Evolutionary conservation across 2,888 invertebrate species (phyloP).

Genomic region (Eupsilia transversa): DNA sequence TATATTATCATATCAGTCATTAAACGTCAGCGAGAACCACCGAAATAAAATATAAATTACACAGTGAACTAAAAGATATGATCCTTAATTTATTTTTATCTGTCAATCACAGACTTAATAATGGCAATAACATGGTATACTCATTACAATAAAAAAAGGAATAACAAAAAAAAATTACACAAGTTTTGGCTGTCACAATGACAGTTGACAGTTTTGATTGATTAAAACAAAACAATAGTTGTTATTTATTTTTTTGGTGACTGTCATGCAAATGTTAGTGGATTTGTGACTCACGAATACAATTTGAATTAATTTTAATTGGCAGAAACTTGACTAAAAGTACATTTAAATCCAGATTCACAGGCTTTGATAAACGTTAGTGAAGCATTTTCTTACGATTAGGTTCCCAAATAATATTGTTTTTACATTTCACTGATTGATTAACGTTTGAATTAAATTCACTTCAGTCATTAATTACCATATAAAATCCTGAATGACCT

Average conservation of each 20-base stretch:
- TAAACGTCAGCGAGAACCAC: slow-evolving; percentile 28
- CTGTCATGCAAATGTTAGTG: slow-evolving; percentile 15
- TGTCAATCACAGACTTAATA: slow-evolving; percentile 25
- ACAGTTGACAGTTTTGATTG: slow-evolving; percentile 53
- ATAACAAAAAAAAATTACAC: slow-evolving; percentile 13
- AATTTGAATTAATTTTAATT: slow-evolving; percentile 13
- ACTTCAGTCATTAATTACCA: too few relatives aligned
- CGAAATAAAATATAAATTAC: slow-evolving; percentile 8
- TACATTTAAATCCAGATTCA: neutral
- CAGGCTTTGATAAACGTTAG: neutral
- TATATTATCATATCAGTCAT: slow-evolving; percentile 28
- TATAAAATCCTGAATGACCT: too few relatives aligned
- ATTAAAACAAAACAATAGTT: slow-evolving; percentile 20
- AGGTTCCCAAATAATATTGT: neutral
- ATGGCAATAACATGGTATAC: slow-evolving; percentile 7
- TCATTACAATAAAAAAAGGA: slow-evolving; percentile 1
- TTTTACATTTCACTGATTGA: too few relatives aligned
- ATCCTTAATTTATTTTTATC: neutral
- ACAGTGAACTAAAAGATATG: neutral
- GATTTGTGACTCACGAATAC: slow-evolving; percentile 17
- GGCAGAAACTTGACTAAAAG: neutral
- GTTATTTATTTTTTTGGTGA: slow-evolving; percentile 7
- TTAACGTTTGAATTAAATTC: too few relatives aligned
- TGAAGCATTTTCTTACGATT: neutral
- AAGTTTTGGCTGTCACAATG: slow-evolving; percentile 26